Percentiles rank a stretch among this genome's conserved stretches.
These are phyloP conservation scores for Caenorhabditis tropicalis DNA, from an alignment of 1,140 invertebrate genomes.

Conservation along the genomic window DNA sequence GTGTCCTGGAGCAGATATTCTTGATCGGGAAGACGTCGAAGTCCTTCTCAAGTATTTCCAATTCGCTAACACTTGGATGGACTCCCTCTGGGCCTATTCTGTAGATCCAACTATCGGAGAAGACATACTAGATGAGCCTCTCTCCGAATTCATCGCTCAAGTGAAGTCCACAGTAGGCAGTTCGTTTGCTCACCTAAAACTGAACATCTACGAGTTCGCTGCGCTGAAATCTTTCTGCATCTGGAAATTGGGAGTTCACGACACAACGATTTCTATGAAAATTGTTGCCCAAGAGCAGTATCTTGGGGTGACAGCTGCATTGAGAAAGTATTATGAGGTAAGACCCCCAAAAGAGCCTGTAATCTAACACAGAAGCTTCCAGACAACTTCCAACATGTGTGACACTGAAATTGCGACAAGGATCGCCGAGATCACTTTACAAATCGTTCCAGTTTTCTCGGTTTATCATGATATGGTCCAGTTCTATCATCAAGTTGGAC, in stretches of 20 bases:
- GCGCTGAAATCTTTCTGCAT: not conserved
- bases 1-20: slow-evolving; percentile 12
- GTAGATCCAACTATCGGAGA: too few species aligned
- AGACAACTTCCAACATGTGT: not conserved
- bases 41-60: not conserved
- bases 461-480: not conserved
- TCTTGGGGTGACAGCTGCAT: not conserved
- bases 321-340: not conserved
- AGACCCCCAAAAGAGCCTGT: not conserved
- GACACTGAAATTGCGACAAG: not conserved
- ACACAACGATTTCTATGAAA: not conserved
- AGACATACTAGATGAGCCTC: too few species aligned
- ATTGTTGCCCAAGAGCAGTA: not conserved
- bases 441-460: not conserved
- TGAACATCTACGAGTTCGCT: not conserved
- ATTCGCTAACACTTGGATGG: not conserved
- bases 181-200: not conserved
- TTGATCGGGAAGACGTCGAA: not conserved
- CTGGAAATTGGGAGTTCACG: not conserved
- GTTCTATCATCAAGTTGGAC: too few species aligned
- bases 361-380: not conserved
- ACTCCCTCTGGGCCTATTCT: not conserved
- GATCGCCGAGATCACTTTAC: not conserved
- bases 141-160: not conserved
- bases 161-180: not conserved